Base-by-base conservation (phyloP, 2,113 vertebrate species). In the Chlorocebus sabaeus region DNA sequence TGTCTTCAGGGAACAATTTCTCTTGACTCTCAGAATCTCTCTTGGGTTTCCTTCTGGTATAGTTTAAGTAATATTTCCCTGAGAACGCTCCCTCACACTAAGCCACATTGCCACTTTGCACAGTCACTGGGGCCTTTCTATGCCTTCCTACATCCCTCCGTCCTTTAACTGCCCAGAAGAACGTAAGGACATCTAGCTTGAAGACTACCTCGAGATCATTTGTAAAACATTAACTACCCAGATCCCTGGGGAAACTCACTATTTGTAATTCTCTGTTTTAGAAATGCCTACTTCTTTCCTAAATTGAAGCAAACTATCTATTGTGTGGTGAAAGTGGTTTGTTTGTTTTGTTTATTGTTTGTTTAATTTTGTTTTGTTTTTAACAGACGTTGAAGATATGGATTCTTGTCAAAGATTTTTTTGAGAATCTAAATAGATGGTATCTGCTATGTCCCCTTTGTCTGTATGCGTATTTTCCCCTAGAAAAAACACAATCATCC, bases 251-350 rank as follows among this genome's bases (percentile, higher is more conserved):
- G 25, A 87, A 93, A 10, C 4, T 22, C 13, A 70, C 5, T 80
- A 16, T 68, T 82, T 83, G 3, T 73, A 30, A 79, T 79, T 97
- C 32, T 93, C 5, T 80, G 72, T 84, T 91, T 84, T 72, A 82
- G 35, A 95, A 97, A 96, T 78, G 40, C 13, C 8, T 68, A 75
- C 83, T 61, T 92, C 16, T 84, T 92, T 85, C 48, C 30, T 88
- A 80, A 88, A 81, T 64, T 48, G 40, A 84, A 93, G 16, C 6
- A 12, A 96, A 81, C 38, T 80, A 8, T 92, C 18, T 93, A 50
- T 32, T 96, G 48, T 81, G 25, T 72, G 32, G 40, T 80, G 22
- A 84, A 91, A 50, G 3, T 57, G 64, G 25, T 57, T 73, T 78
- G 5, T 50, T 87, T 88, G 1, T 57, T 84, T 89, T 84, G 4